Evolutionary conservation across 2,888 invertebrate species (phyloP), one percentile per base, ranked within the genome.

Genomic region (Coleophora deauratella): DNA sequence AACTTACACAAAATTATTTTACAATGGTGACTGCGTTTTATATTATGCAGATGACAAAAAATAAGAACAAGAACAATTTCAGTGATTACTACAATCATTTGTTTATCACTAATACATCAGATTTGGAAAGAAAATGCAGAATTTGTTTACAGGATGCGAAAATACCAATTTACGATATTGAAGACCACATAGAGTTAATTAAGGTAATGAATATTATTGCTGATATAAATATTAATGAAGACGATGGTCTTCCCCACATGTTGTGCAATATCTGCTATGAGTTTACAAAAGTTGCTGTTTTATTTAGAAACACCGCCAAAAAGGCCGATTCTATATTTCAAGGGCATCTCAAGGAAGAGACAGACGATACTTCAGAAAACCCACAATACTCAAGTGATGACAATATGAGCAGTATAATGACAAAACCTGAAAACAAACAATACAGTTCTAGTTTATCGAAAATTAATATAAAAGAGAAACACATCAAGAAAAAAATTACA

Each of bases 301-400:
- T 61, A 11, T 81, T 82, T 47, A 63, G 66, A 40, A 72, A 66
- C 50, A 57, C 60, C 1, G 81, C 77, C 0, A 62, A 62, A 46
- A 54, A 58, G 41, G 60, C 72, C 1, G 61, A 37, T 9, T n/a
- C 11, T 10, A 30, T 13, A 4, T 6, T 6, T 30, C 9, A 30
- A 30, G 14, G 6, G 13, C n/a, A 13, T 37, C 7, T 13, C 10
- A 9, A 37, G 4, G n/a, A 11, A 13, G 28, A 32, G n/a, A 15
- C 15, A 9, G 28, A 15, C 6, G 31, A 31, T 10, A 11, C 13
- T 27, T 9, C 12, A 8, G 11, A 37, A 13, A 14, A 37, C 7
- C 32, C 37, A 15, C 9, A 28, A 6, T 3, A 31, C 2, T 28
- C 12, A 15, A 15, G 31, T 15, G 32, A 37, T 37, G 30, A 13